These are phyloP conservation scores for Cepaea nemoralis DNA, from an alignment of 1,140 invertebrate genomes.

Conservation along the genomic window DNA sequence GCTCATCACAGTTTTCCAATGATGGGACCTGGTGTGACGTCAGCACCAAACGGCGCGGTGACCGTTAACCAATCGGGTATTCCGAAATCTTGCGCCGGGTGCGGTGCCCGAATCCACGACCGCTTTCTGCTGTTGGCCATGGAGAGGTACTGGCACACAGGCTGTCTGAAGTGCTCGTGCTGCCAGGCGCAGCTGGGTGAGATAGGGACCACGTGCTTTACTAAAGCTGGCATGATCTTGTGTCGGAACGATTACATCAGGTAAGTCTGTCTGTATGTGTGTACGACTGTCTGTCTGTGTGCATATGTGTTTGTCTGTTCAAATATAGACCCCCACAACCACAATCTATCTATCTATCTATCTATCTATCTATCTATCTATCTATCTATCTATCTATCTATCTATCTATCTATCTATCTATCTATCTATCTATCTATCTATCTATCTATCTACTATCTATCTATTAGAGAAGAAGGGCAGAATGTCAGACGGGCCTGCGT, in stretches of 20 bases:
- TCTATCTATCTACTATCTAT: no score
- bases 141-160: constrained; percentile 92
- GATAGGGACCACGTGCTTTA: constrained; percentile 90
- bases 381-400: no score
- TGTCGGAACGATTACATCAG: constrained; percentile 94
- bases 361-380: no score
- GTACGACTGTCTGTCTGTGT: no score
- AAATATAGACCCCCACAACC: no score
- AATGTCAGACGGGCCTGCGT: no score
- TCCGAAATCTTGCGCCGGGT: constrained; percentile 71
- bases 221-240: constrained; percentile 90
- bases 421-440: no score
- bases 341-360: no score
- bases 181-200: constrained; percentile 88
- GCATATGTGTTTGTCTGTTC: no score
- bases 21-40: constrained; percentile 11
- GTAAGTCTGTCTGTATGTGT: no score
- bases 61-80: constrained; percentile 27
- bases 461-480: no score
- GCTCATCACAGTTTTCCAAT: not conserved
- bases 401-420: no score
- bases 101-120: constrained; percentile 86
- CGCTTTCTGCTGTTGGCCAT: constrained; percentile 88
- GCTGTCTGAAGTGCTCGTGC: constrained; percentile 91
- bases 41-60: constrained; percentile 27